Conservation (phyloP, 2,888 invertebrate species). For the Cryptocephalus moraei region DNA sequence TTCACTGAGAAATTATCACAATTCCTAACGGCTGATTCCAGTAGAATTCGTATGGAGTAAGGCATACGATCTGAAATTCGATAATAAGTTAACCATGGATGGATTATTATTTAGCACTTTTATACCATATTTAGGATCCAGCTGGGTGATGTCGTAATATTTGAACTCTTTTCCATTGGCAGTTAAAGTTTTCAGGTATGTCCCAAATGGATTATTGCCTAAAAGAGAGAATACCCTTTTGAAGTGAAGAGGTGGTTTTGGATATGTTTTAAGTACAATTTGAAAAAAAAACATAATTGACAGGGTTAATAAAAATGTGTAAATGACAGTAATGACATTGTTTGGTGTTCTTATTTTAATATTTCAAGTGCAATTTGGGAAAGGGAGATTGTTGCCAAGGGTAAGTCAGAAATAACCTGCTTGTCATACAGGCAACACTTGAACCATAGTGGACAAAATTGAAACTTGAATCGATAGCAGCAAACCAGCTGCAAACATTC, state of each 20-base stretch:
- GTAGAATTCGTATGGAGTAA: conserved; percentile 80
- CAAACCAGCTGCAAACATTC: too few species aligned
- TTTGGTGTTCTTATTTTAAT: too few species aligned
- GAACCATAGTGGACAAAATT: too few species aligned
- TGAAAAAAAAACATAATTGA: too few species aligned
- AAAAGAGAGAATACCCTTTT: conserved; percentile 17
- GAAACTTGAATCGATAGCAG: too few species aligned
- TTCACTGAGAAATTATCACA: conserved; percentile 92
- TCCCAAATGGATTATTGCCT: conserved; percentile 53
- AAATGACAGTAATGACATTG: too few species aligned
- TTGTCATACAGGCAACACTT: too few species aligned
- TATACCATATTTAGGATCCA: conserved; percentile 78
- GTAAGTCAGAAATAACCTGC: too few species aligned
- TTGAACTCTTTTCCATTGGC: conserved; percentile 55
- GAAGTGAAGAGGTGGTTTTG: not conserved
- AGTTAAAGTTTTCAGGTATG: conserved; percentile 48
- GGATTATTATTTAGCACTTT: conserved; percentile 9
- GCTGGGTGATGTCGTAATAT: conserved; percentile 67
- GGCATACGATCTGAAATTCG: conserved; percentile 63
- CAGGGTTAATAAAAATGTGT: too few species aligned
- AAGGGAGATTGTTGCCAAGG: too few species aligned
- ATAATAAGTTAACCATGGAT: not conserved
- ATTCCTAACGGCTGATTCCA: conserved; percentile 93
- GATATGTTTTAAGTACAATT: too few species aligned
- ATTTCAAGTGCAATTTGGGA: too few species aligned